Base-by-base conservation (phyloP, 64 coral and sea anemone genomes). In the Stylophora pistillata region DNA sequence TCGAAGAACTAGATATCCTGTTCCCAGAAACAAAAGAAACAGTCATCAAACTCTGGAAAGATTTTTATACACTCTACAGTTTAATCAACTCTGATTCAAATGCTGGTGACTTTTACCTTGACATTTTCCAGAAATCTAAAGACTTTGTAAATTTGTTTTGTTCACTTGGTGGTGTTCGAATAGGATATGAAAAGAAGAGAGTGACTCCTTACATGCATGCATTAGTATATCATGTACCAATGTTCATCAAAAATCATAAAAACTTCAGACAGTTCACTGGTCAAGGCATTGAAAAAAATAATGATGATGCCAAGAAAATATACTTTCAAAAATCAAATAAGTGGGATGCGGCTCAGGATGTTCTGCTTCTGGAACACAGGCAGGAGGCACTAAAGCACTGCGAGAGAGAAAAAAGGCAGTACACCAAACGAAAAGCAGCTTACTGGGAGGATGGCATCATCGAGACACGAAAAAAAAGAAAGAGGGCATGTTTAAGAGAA, bases 201-300 rank as follows among this genome's bases (percentile, higher is more conserved):
- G 89, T 91, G 1, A 86, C 89, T 13, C 89, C 80, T 30, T 86
- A 91, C 72, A 91, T 91, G 89, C 89, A 91, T 85, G 53, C 81
- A 17, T 33, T 90, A 31, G 77, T 65, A 23, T 86, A 91, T 30
- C 89, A 91, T 77, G 37, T 81, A 31, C 78, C 88, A 15, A 55
- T 74, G 5, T 90, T 90, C 54, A 16, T 89, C 0, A 41, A 89
- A 53, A 89, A 71, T 53, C 56, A 91, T 55, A 63, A 58, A 15
- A 83, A 17, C 26, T 74, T 91, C 23, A 91, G 74, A 91, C 71
- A 85, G 21, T 91, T 91, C 53, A 91, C 89, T 57, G 88, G 88
- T 56, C 88, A 90, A 59, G 89, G 34, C 29, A 75, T 33, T 71
- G 73, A 88, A 29, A 73, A 88, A 88, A 88, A 88, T 77, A 21